phyloP scores from a whole-genome alignment of 2,113 vertebrate genomes.

The Lepus americanus region DNA sequence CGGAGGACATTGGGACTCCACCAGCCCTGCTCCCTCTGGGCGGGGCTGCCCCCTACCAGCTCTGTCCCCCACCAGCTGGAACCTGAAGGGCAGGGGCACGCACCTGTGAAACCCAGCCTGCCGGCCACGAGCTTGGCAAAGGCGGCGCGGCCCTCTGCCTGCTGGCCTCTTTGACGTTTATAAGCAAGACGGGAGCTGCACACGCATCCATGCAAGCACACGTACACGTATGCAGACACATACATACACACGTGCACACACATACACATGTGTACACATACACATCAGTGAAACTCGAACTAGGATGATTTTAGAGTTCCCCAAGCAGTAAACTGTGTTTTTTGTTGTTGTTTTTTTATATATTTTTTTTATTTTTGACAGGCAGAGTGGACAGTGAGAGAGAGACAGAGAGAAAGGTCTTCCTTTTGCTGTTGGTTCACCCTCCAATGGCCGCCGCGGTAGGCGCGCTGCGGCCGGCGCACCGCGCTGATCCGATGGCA shows the following conservation, averaged over 20 bases:
- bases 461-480: too few relatives aligned
- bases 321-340: neutral
- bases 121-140: fast-evolving
- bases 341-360: neutral
- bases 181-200: neutral
- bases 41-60: neutral
- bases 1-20: neutral
- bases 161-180: neutral
- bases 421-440: too few relatives aligned
- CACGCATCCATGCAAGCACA: too few relatives aligned
- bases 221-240: too few relatives aligned
- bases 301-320: neutral
- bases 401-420: too few relatives aligned
- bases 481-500: too few relatives aligned
- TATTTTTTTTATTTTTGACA: too few relatives aligned
- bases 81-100: neutral
- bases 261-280: too few relatives aligned
- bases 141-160: neutral
- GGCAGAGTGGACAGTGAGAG: too few relatives aligned
- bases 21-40: neutral
- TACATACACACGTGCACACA: too few relatives aligned
- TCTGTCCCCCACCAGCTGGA: neutral
- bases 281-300: neutral
- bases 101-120: neutral
- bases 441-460: too few relatives aligned